These are phyloP conservation scores for Eubasilissa regina DNA, from an alignment of 1,140 invertebrate species.

Conservation along the genomic window DNA sequence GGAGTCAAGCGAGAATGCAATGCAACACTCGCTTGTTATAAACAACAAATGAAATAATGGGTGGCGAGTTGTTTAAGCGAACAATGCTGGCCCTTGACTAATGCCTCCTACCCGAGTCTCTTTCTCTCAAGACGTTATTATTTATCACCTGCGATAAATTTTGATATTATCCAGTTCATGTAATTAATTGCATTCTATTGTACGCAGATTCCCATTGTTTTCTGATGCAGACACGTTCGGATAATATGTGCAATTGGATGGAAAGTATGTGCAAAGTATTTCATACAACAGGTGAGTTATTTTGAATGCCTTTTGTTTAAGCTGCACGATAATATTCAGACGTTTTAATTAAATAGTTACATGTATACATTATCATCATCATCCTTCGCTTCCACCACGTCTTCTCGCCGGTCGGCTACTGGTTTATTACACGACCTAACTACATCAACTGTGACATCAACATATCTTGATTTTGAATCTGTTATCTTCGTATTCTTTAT, in stretches of 20 bases:
- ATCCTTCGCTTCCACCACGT: no score
- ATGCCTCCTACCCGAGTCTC: constrained; percentile 36
- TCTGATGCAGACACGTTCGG: constrained; percentile 22
- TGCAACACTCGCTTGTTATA: not conserved
- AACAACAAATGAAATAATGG: constrained; percentile 10
- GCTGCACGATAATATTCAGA: no score
- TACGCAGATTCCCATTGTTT: constrained; percentile 41
- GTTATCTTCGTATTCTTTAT: no score
- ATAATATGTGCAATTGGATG: not conserved
- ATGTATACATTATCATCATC: no score
- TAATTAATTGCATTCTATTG: constrained; percentile 50
- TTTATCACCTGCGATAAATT: constrained; percentile 47
- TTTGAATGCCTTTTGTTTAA: not conserved
- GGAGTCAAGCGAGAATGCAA: not conserved
- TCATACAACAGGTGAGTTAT: not conserved
- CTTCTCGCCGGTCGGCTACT: no score
- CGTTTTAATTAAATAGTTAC: no score
- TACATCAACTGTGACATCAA: no score
- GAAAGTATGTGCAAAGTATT: not conserved
- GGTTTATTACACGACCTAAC: no score
- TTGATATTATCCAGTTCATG: constrained; percentile 42
- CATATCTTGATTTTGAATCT: no score
- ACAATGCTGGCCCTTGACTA: constrained; percentile 42
- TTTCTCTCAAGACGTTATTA: constrained; percentile 41
- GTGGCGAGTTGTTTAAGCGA: constrained; percentile 6